These are phyloP conservation scores for Marmota flaviventris DNA, from an alignment of 2,113 vertebrate species.

Conservation along the genomic window DNA sequence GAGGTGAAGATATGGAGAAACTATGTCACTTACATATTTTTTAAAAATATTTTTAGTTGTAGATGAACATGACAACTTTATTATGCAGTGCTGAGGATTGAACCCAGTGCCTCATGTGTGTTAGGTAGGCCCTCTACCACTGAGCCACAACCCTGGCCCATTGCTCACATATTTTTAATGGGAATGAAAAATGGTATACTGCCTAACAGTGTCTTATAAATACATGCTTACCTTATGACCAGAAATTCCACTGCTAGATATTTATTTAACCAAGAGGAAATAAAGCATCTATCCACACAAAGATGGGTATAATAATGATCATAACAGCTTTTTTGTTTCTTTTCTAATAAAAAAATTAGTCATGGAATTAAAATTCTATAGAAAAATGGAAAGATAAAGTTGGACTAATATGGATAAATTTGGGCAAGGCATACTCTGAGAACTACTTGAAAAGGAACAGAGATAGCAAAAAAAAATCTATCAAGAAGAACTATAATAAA, in stretches of 20 bases:
- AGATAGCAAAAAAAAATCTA: background rate
- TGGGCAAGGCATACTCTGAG: background rate
- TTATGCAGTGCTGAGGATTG: no score
- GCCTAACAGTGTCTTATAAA: background rate
- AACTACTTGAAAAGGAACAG: background rate
- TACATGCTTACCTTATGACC: background rate
- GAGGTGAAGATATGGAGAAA: background rate
- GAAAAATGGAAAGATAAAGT: background rate
- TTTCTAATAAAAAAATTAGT: background rate
- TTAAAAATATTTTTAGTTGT: no score
- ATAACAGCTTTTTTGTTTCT: background rate
- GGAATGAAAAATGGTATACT: background rate
- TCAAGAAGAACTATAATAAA: background rate
- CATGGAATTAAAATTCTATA: background rate
- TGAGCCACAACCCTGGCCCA: no score
- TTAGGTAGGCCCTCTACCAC: no score
- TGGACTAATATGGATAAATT: background rate
- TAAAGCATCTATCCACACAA: background rate
- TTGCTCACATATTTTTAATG: background rate
- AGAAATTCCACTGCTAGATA: background rate
- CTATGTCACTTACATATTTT: background rate
- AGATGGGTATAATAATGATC: background rate
- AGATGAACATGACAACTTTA: no score
- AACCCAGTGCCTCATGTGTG: no score
- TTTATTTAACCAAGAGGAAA: conserved; percentile 40